Conservation (phyloP, 2,113 vertebrate species). For the Melozone crissalis region DNA sequence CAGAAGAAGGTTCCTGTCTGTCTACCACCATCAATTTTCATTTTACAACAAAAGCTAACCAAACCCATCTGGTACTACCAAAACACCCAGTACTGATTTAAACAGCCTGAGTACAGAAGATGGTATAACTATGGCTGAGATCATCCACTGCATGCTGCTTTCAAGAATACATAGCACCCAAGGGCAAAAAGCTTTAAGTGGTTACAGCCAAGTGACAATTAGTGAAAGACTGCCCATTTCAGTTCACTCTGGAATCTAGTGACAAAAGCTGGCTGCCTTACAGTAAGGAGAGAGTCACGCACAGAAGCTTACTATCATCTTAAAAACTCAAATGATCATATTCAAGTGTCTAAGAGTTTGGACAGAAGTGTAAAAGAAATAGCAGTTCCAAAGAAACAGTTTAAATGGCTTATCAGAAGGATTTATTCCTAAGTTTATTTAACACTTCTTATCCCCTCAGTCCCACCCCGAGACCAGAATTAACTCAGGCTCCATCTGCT, state of each 20-base stretch:
- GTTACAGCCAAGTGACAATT: constrained; percentile 39
- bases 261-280: neutral
- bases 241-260: constrained; percentile 24
- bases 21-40: constrained; percentile 24
- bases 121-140: constrained; percentile 51
- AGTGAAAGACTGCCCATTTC: neutral
- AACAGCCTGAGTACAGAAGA: constrained; percentile 38
- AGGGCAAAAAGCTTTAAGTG: constrained; percentile 46
- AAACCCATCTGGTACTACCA: constrained; percentile 62
- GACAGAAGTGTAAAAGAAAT: neutral
- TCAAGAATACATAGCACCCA: constrained; percentile 38
- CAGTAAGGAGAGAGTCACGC: neutral
- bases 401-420: neutral
- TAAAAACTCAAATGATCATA: neutral
- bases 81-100: constrained; percentile 38
- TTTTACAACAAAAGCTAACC: constrained; percentile 4
- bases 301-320: neutral
- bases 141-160: constrained; percentile 39
- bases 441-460: neutral
- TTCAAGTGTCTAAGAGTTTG: neutral
- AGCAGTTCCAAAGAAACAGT: neutral
- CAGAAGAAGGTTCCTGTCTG: constrained; percentile 13
- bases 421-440: neutral
- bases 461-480: neutral
- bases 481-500: neutral